Percentiles rank a stretch among this genome's conserved stretches.
Conservation (phyloP, 2,797 vertebrate species). For the Rousettus madagascariensis region DNA sequence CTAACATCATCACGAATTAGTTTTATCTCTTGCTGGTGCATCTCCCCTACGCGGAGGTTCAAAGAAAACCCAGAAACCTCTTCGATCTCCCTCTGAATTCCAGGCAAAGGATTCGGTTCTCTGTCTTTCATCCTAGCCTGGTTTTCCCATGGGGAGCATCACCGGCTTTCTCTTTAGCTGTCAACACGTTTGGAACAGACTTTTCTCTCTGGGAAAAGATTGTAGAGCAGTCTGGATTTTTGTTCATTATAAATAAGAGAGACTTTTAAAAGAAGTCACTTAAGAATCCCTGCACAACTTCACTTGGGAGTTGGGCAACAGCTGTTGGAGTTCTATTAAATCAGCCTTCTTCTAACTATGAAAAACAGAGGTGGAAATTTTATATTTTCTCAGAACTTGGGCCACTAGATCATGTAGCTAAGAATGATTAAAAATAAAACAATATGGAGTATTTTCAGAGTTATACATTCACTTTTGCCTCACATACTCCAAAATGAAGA, state of each 20-base stretch:
- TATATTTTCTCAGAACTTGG: constrained; percentile 20
- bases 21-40: neutral
- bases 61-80: neutral
- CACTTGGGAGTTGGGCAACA: constrained; percentile 24
- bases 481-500: neutral
- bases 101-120: neutral
- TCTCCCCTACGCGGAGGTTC: neutral
- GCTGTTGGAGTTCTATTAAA: constrained; percentile 3
- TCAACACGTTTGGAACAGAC: neutral
- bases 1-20: neutral
- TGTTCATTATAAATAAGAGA: constrained; percentile 50
- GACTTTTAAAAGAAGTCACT: neutral
- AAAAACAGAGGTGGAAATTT: constrained; percentile 27
- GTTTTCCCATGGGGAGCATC: neutral
- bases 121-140: neutral
- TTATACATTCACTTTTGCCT: neutral
- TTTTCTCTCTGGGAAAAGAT: constrained; percentile 24
- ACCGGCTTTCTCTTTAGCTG: neutral
- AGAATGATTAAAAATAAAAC: constrained; percentile 1
- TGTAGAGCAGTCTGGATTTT: constrained; percentile 23
- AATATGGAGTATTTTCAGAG: neutral
- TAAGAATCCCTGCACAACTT: constrained; percentile 28
- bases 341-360: neutral
- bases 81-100: neutral
- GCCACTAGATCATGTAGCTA: neutral